Base-by-base conservation (phyloP, 2,113 vertebrate species). In the Pangasianodon gigas region DNA sequence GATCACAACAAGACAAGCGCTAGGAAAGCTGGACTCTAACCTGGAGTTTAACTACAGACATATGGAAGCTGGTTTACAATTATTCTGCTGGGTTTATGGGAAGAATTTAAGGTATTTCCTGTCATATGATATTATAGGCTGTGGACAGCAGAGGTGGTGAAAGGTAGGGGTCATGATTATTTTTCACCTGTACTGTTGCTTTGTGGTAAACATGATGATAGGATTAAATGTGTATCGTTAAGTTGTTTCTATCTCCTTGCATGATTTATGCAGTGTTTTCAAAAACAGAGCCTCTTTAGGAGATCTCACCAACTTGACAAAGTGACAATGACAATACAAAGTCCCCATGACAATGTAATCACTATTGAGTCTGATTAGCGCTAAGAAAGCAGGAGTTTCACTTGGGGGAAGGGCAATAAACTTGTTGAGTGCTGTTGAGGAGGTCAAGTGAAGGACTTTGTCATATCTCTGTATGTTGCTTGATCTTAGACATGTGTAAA, bases 361-460 rank as follows among this genome's bases (percentile, higher is more conserved):
- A 77, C 32, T 89, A 69, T 44, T 67, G 71, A 86, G 46, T 81
- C 13, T 60, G 41, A 87, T 21, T 41, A 26, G 67, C 65, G 9
- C 60, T 41, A 26, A 85, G 48, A 32, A 46, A 21, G 62, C 11
- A 32, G 32, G 51, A 69, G 74, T 51, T 14, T 41, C 29, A 83
- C 60, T 62, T 84, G 83, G 75, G 60, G 88, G 88, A 85, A 89
- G 56, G 82, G 44, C 56, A 24, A 71, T 62, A 48, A 85, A 89
- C 79, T 85, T 44, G 13, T 44, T 37, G 51, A 41, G 82, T 88
- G 84, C 52, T 87, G 26, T 74, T 11, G 32, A 83, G 37, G 60
- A 91, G 86, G 90, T 90, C 93, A 92, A n/a, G 41, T 85, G 46
- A 92, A 91, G 87, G 85, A 46, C 87, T 44, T 62, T 62, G 48